Percentiles rank a stretch among this genome's conserved stretches.
These are phyloP conservation scores for Drosophila funebris DNA, from an alignment of 1,140 invertebrate genomes.

Conservation along the genomic window DNA sequence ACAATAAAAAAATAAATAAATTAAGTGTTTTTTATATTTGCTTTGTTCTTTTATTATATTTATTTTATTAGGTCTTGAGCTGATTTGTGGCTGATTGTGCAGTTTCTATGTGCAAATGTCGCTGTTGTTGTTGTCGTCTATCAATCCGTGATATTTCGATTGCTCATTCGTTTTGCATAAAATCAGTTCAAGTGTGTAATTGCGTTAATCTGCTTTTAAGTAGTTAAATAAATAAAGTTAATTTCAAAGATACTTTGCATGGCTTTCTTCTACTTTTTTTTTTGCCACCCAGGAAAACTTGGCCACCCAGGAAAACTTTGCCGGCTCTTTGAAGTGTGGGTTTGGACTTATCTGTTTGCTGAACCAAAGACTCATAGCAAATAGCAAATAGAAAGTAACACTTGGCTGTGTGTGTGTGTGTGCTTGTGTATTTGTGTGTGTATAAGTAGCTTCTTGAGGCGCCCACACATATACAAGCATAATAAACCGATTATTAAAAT, in stretches of 20 bases:
- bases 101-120: background rate
- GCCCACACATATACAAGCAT: constrained; percentile 20
- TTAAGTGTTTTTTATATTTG: too few species aligned
- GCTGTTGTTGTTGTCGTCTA: background rate
- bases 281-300: constrained; percentile 46
- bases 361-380: constrained; percentile 13
- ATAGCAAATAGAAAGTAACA: constrained; percentile 42
- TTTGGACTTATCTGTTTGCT: constrained; percentile 23
- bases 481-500: constrained; percentile 81
- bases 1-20: too few species aligned
- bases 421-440: constrained; percentile 7
- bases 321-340: constrained; percentile 59
- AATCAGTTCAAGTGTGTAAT: constrained; percentile 83
- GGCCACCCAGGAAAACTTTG: constrained; percentile 48
- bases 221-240: constrained; percentile 83
- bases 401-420: constrained; percentile 17
- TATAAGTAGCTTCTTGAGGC: constrained; percentile 37
- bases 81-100: constrained; percentile 5
- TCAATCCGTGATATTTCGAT: constrained; percentile 15
- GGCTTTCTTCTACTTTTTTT: constrained; percentile 52
- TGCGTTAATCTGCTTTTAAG: constrained; percentile 83
- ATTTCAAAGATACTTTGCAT: constrained; percentile 73
- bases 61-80: background rate
- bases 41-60: background rate
- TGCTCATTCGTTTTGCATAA: constrained; percentile 56